Evolutionary conservation across 2,888 invertebrate species (phyloP), one percentile per base, ranked within the genome.

Genomic region (Chrysotoxum bicinctum): DNA sequence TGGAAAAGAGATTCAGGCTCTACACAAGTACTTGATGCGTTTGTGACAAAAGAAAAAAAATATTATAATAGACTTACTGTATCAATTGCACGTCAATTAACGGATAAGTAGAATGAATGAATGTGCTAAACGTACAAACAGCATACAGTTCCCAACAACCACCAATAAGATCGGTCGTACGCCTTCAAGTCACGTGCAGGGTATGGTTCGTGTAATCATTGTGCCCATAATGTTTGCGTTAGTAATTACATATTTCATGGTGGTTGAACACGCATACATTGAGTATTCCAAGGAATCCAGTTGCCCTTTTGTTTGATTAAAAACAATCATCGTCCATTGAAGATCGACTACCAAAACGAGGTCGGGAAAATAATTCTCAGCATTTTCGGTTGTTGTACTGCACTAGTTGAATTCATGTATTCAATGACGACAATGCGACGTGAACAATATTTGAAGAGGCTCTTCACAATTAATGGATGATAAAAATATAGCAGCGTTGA

Each of bases 171-270:
- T 30, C 10, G n/a, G 35, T 64, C 30, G 37, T 58, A 48, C 40
- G 62, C 78, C 74, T 58, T 10, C 72, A 35, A 68, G 84, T 60
- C 84, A 84, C 84, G 84, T 84, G 84, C 75, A 26, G 50, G 37
- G n/a, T 37, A 68, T 66, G 58, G 75, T 75, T 52, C 75, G 35
- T 70, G 70, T 79, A 79, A 84, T 84, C 66, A 79, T 78, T 40
- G 50, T 77, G 74, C 64, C 78, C 68, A 56, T 43, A 54, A 70
- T 83, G 78, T 79, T 75, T 84, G 74, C 75, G 45, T 70, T 72
- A 84, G 70, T 84, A 79, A 79, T 84, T 79, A 70, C 43, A 84
- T 74, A 84, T 84, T 84, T 84, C 58, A 75, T 66, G 70, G 79
- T 72, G 70, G 79, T 79, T 79, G 70, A 48, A 21, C 64, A 37